phyloP scores from a whole-genome alignment of 2,888 invertebrate genomes.

The Eupithecia dodoneata region DNA sequence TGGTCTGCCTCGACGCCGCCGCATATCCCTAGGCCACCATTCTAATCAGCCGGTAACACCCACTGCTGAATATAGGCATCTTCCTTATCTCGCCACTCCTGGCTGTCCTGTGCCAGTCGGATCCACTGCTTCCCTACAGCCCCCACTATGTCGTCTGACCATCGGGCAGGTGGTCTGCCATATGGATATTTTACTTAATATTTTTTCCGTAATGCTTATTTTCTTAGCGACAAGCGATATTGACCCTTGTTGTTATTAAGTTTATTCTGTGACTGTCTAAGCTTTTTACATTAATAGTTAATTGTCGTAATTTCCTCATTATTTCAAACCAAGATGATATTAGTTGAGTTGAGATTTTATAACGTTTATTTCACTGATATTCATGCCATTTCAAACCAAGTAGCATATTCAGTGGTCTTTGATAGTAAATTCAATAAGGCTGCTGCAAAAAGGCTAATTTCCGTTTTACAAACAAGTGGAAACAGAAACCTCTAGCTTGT shows the following conservation, averaged over 20 bases:
- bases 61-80: too few species aligned
- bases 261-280: background rate
- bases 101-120: too few species aligned
- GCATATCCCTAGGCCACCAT: too few species aligned
- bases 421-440: background rate
- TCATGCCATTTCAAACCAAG: background rate
- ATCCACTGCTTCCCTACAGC: too few species aligned
- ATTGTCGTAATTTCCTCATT: background rate
- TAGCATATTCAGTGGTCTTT: background rate
- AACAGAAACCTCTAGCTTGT: background rate
- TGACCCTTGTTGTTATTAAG: background rate
- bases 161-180: too few species aligned
- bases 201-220: background rate
- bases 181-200: background rate
- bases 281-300: background rate
- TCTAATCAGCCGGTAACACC: too few species aligned
- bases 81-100: too few species aligned
- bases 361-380: background rate
- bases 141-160: too few species aligned
- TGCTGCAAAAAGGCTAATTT: background rate
- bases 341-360: background rate
- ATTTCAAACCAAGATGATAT: background rate
- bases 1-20: too few species aligned
- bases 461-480: background rate
- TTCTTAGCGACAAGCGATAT: background rate